These are phyloP conservation scores for Zosterops lateralis DNA, from an alignment of 2,113 vertebrate genomes.

Conservation along the genomic window DNA sequence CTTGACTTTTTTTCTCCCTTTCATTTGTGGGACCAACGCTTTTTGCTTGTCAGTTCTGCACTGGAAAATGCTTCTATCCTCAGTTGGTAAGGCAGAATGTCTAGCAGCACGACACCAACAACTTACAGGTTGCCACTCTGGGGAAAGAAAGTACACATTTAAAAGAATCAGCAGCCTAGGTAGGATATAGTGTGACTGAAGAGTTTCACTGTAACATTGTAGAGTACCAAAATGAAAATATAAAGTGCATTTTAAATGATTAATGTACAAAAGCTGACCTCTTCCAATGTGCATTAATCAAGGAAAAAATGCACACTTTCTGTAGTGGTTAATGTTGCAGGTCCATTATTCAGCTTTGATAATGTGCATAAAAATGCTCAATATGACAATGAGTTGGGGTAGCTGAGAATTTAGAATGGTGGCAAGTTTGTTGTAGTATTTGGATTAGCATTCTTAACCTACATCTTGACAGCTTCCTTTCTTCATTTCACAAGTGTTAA, in stretches of 20 bases:
- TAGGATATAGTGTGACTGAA: constrained; percentile 60
- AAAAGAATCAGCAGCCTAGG: constrained; percentile 45
- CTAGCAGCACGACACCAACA: constrained; percentile 3
- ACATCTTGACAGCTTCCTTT: constrained; percentile 71
- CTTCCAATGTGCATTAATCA: constrained; percentile 71
- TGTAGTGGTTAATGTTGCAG: constrained; percentile 69
- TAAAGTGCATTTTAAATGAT: constrained; percentile 77
- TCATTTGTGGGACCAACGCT: neutral
- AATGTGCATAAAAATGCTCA: constrained; percentile 79
- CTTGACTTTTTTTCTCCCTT: neutral
- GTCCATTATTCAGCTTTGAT: constrained; percentile 70
- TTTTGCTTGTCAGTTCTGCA: neutral
- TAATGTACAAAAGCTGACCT: constrained; percentile 74
- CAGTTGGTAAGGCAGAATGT: constrained; percentile 10
- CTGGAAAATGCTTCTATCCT: constrained; percentile 34
- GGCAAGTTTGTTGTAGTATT: constrained; percentile 81
- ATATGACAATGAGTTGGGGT: constrained; percentile 82
- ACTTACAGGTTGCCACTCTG: constrained; percentile 34
- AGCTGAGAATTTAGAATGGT: constrained; percentile 80
- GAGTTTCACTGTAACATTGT: constrained; percentile 55
- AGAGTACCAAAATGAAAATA: constrained; percentile 72
- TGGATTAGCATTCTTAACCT: constrained; percentile 81
- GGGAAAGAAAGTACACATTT: constrained; percentile 62
- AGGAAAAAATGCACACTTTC: constrained; percentile 72
- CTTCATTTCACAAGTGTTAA: constrained; percentile 62